Evolutionary conservation across 2,113 vertebrate species (phyloP).

Genomic region (Orthonyx spaldingii): DNA sequence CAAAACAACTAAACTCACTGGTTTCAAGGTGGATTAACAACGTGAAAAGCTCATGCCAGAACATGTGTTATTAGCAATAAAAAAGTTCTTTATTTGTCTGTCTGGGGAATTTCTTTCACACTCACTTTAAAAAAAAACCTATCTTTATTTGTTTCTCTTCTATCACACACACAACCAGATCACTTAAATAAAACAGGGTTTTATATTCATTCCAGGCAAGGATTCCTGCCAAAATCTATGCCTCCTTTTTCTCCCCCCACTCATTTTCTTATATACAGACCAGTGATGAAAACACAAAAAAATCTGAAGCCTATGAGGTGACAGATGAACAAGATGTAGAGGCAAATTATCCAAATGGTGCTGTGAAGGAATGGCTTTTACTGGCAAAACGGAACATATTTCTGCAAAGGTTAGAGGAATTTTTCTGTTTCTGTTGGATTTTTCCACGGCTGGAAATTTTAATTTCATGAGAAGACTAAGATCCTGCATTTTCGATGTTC

Average conservation of each 20-base stretch:
- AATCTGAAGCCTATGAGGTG: constrained; percentile 52
- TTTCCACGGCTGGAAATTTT: constrained; percentile 24
- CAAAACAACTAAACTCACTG: neutral
- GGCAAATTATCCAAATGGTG: constrained; percentile 18
- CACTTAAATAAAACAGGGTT: constrained; percentile 56
- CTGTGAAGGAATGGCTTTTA: constrained; percentile 21
- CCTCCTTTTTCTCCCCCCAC: neutral
- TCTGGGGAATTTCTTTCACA: constrained; percentile 61
- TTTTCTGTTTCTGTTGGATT: constrained; percentile 21
- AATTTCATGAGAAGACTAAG: neutral
- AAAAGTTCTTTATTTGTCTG: constrained; percentile 47
- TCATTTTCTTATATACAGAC: constrained; percentile 29
- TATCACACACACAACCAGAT: constrained; percentile 8
- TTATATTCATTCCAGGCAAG: constrained; percentile 59
- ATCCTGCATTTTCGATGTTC: neutral
- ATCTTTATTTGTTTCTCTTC: constrained; percentile 58
- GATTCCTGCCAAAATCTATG: constrained; percentile 42
- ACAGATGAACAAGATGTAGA: constrained; percentile 51
- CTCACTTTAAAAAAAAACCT: neutral
- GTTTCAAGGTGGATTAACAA: constrained; percentile 46
- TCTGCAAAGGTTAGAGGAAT: constrained; percentile 33
- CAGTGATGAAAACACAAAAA: constrained; percentile 47
- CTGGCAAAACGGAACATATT: constrained; percentile 14
- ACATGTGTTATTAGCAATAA: constrained; percentile 53
- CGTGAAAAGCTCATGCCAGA: constrained; percentile 29